A percentile compares a stretch with the other conserved stretches of the same genome.
Conservation (phyloP, 2,113 vertebrate species). For the Pelmatolapia mariae region DNA sequence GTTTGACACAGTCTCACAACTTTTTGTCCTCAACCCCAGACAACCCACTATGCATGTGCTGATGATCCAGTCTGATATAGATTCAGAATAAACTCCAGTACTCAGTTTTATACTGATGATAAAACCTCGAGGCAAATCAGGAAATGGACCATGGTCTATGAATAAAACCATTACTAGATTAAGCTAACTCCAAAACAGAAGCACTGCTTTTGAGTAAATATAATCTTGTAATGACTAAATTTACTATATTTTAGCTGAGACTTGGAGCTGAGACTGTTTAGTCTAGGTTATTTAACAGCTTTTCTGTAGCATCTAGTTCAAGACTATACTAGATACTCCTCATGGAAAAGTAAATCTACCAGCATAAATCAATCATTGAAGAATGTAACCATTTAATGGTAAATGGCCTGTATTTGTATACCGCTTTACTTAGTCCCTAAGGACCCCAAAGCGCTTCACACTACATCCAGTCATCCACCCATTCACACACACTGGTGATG, state of each 20-base stretch:
- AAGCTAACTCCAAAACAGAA: neutral
- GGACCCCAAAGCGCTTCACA: no score
- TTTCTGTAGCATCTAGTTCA: neutral
- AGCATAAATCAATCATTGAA: neutral
- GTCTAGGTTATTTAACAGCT: neutral
- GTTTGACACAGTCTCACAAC: neutral
- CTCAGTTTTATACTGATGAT: neutral
- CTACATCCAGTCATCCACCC: no score
- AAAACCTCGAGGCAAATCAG: neutral
- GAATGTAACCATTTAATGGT: neutral
- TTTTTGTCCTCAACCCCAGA: neutral
- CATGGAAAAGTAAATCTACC: neutral
- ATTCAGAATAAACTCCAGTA: neutral
- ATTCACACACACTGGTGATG: no score
- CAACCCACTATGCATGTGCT: neutral
- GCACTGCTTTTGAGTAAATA: slow-evolving; percentile 18
- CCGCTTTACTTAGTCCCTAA: no score
- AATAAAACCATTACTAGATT: neutral
- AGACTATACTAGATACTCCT: neutral
- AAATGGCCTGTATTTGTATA: no score
- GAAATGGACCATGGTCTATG: neutral
- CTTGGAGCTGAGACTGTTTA: neutral
- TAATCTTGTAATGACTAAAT: neutral
- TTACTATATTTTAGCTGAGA: neutral
- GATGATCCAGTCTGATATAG: neutral